These are phyloP conservation scores for Eudasyphora cyanicolor DNA, from an alignment of 2,888 invertebrate species.

Conservation along the genomic window DNA sequence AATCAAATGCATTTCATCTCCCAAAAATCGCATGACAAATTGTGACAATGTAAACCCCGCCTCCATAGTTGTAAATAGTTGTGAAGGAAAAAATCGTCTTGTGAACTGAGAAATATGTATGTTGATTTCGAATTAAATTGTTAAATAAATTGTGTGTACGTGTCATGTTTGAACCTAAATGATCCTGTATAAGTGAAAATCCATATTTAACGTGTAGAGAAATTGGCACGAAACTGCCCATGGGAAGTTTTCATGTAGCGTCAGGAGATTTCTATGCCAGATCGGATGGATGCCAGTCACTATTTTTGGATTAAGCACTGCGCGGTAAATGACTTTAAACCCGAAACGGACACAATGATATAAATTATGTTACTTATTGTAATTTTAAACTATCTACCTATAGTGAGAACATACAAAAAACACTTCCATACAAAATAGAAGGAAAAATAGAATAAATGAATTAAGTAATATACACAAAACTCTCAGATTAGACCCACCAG, in stretches of 20 bases:
- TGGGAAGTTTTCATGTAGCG: neutral
- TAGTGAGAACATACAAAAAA: constrained; percentile 19
- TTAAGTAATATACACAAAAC: constrained; percentile 56
- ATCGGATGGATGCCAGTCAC: neutral
- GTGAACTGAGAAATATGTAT: no score
- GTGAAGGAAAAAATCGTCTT: no score
- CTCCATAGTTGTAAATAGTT: no score
- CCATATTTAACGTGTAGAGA: no score
- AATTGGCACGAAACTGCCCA: no score
- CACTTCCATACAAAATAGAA: constrained; percentile 51
- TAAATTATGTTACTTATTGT: neutral
- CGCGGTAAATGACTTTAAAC: neutral
- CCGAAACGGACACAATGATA: neutral
- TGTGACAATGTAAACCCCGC: no score
- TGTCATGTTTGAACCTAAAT: no score
- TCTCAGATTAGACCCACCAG: constrained; percentile 70
- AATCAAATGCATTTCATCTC: no score
- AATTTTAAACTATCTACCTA: neutral
- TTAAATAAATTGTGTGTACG: no score
- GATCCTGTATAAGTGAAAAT: no score
- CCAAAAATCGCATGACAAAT: no score
- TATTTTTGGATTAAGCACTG: neutral
- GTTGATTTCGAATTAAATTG: no score
- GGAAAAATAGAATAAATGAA: constrained; percentile 32
- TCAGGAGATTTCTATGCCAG: neutral